Percentiles rank a stretch among this genome's conserved stretches.
These are phyloP conservation scores for Dasysyrphus tricinctus DNA, from an alignment of 2,888 invertebrate species.

Conservation along the genomic window DNA sequence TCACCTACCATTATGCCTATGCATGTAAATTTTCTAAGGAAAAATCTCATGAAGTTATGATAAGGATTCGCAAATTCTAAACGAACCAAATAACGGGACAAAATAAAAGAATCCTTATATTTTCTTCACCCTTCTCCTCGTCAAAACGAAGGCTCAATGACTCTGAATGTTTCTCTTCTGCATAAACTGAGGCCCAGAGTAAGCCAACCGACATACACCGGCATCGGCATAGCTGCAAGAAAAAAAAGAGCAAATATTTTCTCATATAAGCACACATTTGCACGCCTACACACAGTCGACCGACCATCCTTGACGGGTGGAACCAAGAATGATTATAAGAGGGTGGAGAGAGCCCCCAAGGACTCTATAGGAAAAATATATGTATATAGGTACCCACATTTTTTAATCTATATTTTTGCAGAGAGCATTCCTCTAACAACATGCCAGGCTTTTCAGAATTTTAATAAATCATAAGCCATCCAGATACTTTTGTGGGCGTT, in stretches of 20 bases:
- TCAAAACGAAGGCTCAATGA: conserved; percentile 44
- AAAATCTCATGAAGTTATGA: conserved; percentile 73
- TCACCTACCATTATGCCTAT: conserved; percentile 23
- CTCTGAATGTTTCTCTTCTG: conserved; percentile 56
- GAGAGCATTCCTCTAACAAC: conserved; percentile 72
- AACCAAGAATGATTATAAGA: background rate
- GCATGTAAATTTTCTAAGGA: conserved; percentile 34
- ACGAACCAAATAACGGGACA: conserved; percentile 56
- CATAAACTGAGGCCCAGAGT: conserved; percentile 27
- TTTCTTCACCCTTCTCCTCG: conserved; percentile 7
- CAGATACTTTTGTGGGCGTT: conserved; percentile 56
- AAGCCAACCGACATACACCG: conserved; percentile 15
- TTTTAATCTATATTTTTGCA: conserved; percentile 67
- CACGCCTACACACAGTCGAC: background rate
- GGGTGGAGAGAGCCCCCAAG: conserved; percentile 50
- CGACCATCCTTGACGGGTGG: background rate
- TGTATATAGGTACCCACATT: background rate
- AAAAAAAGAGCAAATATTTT: conserved; percentile 73
- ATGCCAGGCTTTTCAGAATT: conserved; percentile 75
- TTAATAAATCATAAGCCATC: conserved; percentile 76
- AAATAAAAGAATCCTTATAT: conserved; percentile 52
- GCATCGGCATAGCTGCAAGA: conserved; percentile 43
- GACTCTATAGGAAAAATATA: conserved; percentile 40
- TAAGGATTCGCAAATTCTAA: conserved; percentile 74
- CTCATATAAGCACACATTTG: conserved; percentile 52